Evolutionary conservation across 2,888 invertebrate species (phyloP).

Genomic region (Thera obeliscata): DNA sequence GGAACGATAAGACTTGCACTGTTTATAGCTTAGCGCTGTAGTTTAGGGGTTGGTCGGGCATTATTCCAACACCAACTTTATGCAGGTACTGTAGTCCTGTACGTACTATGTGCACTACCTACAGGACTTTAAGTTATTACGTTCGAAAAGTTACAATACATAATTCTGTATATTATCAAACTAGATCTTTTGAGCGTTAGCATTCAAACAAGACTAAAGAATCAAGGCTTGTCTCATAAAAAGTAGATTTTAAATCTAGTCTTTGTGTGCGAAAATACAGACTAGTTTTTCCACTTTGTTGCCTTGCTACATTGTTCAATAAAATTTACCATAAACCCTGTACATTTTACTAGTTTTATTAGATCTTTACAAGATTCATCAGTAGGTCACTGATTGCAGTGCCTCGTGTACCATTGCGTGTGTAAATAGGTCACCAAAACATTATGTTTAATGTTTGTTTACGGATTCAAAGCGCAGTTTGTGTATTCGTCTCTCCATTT

Average conservation of each 20-base stretch:
- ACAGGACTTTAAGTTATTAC: background rate
- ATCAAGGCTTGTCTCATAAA: no score
- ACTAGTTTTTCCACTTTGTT: no score
- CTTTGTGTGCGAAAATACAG: no score
- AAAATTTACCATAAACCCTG: background rate
- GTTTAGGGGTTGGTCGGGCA: background rate
- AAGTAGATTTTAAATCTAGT: no score
- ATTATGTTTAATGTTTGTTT: conserved; percentile 20
- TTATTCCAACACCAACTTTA: conserved; percentile 8
- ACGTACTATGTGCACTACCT: no score
- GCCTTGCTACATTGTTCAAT: background rate
- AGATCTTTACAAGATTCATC: background rate
- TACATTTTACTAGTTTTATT: background rate
- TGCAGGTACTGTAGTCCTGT: background rate
- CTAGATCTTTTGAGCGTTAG: no score
- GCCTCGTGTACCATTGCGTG: conserved; percentile 2
- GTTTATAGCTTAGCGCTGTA: conserved; percentile 5
- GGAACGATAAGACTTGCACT: conserved; percentile 18
- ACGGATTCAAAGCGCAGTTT: conserved; percentile 10
- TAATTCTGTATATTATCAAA: no score
- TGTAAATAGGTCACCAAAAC: conserved; percentile 20
- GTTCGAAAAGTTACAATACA: no score
- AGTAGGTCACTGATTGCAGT: background rate
- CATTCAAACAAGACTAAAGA: no score
- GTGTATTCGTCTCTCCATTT: conserved; percentile 10